Base-by-base conservation (phyloP, 2,888 invertebrate species). In the Melipona beecheii region DNA sequence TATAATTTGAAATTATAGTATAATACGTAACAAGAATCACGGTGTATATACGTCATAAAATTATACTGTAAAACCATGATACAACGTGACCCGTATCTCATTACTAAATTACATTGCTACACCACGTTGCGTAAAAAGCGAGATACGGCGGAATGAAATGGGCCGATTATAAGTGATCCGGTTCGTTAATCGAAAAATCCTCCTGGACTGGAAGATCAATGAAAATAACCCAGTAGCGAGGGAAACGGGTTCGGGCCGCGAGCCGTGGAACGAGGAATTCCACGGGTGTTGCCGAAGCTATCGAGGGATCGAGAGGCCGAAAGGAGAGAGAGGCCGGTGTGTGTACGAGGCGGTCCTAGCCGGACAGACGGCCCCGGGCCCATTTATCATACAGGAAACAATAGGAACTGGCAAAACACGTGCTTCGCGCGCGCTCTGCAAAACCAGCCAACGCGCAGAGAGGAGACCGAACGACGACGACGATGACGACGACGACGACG, bases 361-460 rank as follows among this genome's bases (percentile, higher is more conserved):
- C 78, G 75, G 86, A 70, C 82, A 68, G 74, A 78, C 83, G 78
- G 84, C 78, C 78, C 43, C 66, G 69, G 83, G 66, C 78, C 91
- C 93, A 92, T 94, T 94, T 93, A 94, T 94, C 94, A 94, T 94
- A 94, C 91, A 93, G 94, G 91, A 94, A 94, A 94, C 94, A 94
- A 94, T 94, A 93, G 94, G 92, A 93, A 94, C 94, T 94, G 94
- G 94, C 94, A 94, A 94, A 94, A 94, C 94, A 94, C 94, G 93
- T 94, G 94, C 94, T 94, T 94, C 93, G 94, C 94, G 92, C 94
- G 90, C 93, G 92, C 91, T 91, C 86, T 72, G 91, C 90, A 91
- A 92, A 93, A 91, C 91, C 91, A 90, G 90, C 91, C 89, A 84
- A 89, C 85, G 31, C 43, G 65, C 31, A 43, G 36, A 15, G 87